Evolutionary conservation across 2,797 vertebrate species (phyloP), one percentile per base, ranked within the genome.

Genomic region (Mormyrops boulengeri): DNA sequence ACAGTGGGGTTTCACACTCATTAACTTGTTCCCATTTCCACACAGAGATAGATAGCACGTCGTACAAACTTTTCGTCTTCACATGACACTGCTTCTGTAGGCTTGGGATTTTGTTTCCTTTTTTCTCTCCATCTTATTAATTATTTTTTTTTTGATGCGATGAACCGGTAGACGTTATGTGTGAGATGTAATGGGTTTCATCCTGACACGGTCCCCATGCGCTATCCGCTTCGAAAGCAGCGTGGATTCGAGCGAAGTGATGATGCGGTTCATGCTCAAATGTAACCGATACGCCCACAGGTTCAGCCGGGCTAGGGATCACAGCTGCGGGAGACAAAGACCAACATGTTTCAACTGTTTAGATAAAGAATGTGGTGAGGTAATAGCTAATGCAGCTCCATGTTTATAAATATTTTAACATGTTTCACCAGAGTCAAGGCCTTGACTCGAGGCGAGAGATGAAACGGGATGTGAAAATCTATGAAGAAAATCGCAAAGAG

Each of bases 11-110:
- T 87, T 87, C 50, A 55, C 85, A 34, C 52, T 87, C 85, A 87
- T 87, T 87, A 87, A 38, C 85, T 87, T 57, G 85, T 26, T 52
- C 52, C 52, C 52, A 17, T 55, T 87, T 87, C 85, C 30, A 87
- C 85, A 5, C 14, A 55, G 50, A 87, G 85, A 87, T 26, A 55
- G 47, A 4, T 85, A 12, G 44, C 84, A 53, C 84, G 1, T 34
- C 1, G 84, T 26, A 85, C 22, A 0, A 85, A 85, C 82, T 84
- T 84, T 84, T 49, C 19, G 60, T 30, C 38, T 49, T 50, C 49
- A 4, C 26, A 17, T 73, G 60, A 38, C 88, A 50, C 8, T 80
- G 88, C 26, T 77, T 55, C 41, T 41, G 50, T 8, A 88, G 66
- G 62, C 34, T 17, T 9, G 11, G 44, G 12, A 73, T 49, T 12